Percentiles rank a stretch among this genome's conserved stretches.
Evolutionary conservation across 2,888 invertebrate species (phyloP).

Genomic region (Drosophila fulvimacula): DNA sequence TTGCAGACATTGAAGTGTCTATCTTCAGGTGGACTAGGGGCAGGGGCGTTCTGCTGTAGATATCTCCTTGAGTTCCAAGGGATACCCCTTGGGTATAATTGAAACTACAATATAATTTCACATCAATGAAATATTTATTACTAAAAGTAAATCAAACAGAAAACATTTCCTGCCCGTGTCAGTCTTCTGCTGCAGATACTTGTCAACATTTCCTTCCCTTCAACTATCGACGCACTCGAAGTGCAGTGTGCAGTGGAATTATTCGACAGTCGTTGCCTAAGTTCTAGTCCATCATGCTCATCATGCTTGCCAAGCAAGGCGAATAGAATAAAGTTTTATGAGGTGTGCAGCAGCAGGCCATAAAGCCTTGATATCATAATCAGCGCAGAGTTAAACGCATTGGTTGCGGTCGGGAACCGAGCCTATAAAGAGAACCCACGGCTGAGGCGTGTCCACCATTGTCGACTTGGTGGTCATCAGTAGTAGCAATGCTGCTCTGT

Average conservation of each 20-base stretch:
- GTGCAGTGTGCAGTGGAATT: too few species aligned
- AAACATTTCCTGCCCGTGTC: neutral
- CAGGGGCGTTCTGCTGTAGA: too few species aligned
- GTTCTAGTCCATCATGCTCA: neutral
- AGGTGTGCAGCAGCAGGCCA: neutral
- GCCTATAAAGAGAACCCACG: slow-evolving; percentile 53
- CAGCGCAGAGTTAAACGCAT: slow-evolving; percentile 24
- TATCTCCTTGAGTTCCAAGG: neutral
- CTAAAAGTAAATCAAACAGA: neutral
- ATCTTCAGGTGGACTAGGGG: neutral
- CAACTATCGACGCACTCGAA: neutral
- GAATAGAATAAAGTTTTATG: slow-evolving; percentile 17
- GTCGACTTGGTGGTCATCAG: neutral
- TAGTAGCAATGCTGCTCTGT: slow-evolving; percentile 32
- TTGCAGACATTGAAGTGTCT: too few species aligned
- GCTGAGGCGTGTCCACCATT: slow-evolving; percentile 29
- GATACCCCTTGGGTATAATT: neutral
- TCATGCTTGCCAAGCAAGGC: neutral
- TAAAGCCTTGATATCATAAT: slow-evolving; percentile 33
- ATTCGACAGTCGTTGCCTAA: too few species aligned
- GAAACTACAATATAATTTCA: neutral
- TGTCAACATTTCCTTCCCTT: neutral
- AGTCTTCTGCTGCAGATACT: too few species aligned
- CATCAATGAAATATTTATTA: neutral
- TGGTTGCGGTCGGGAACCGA: slow-evolving; percentile 26